Evolutionary conservation across 2,113 vertebrate genomes (phyloP).

Genomic region (Hepsetus odoe): DNA sequence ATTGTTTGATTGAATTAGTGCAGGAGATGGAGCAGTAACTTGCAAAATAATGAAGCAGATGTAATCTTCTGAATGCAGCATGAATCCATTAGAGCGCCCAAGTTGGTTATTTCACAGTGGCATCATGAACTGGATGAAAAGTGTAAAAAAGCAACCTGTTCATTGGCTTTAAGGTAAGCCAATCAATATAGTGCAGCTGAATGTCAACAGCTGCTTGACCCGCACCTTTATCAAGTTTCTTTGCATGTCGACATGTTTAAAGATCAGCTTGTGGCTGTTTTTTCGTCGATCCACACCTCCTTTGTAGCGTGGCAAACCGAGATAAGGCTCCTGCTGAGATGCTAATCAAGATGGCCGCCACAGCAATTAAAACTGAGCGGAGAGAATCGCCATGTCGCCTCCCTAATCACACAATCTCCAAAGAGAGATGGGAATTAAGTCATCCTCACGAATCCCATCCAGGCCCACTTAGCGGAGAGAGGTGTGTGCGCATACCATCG

Average conservation of each 20-base stretch:
- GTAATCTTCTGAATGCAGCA: neutral
- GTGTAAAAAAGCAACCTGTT: neutral
- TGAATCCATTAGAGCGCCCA: conserved; percentile 10
- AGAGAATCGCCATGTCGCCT: conserved; percentile 46
- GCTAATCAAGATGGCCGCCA: conserved; percentile 65
- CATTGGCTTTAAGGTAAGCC: neutral
- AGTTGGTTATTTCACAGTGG: neutral
- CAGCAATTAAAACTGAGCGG: conserved; percentile 67
- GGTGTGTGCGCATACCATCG: neutral
- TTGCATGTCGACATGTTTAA: neutral
- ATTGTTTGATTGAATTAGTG: neutral
- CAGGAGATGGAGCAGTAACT: neutral
- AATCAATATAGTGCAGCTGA: neutral
- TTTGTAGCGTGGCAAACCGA: conserved; percentile 40
- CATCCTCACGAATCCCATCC: conserved; percentile 22
- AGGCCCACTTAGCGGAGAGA: conserved; percentile 24
- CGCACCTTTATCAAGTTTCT: neutral
- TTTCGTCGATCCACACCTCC: conserved; percentile 57
- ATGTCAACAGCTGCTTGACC: neutral
- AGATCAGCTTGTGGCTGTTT: conserved; percentile 3
- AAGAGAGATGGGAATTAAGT: conserved; percentile 22
- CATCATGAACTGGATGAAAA: neutral
- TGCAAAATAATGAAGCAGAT: neutral
- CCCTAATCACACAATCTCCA: conserved; percentile 33
- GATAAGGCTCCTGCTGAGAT: conserved; percentile 59